Base-by-base conservation (phyloP, 2,113 vertebrate genomes). In the Oceanites oceanicus region DNA sequence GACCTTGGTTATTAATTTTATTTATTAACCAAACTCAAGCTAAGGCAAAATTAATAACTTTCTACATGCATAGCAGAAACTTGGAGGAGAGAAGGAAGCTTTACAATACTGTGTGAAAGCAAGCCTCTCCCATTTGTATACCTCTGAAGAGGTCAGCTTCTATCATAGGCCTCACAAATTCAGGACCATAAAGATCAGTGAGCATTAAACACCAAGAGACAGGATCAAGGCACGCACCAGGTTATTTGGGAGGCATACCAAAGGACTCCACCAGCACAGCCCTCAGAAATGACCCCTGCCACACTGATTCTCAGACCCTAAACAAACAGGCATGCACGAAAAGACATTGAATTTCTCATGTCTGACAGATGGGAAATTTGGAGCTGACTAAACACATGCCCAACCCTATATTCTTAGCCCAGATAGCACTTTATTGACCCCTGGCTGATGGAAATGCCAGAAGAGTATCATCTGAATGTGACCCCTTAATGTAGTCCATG, bases 401-500 rank as follows among this genome's bases (percentile, higher is more conserved):
- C 96, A 95, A 73, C 47, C 62, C 63, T 66, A 66, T 84, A 79
- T 70, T 86, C 92, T 85, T 87, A 94, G 72, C 67, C 82, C 63
- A 96, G 87, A 94, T 95, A 95, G 91, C 93, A 92, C 87, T 97
- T 95, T 88, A 92, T 95, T 94, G 95, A 97, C 94, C 95, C 74
- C 89, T 77, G 83, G 34, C 71, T 97, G 95, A 95, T 95, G 94
- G 96, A 95, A 97, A 97, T 91, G 94, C 91, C 96, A 97, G 95
- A 94, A 94, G 74, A 95, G 91, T 87, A 96, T 90, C 86, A 82
- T 96, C 96, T 92, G 87, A 95, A 96, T 90, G 94, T 88, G 91
- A 97, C 93, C 97, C 63, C 94, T 97, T 95, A 97, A 95, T 95
- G 91, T 88, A 92, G 93, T 96, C 96, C 97, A 97, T 96, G 96